Evolutionary conservation across 2,113 vertebrate species (phyloP).

Genomic region (Pica pica): DNA sequence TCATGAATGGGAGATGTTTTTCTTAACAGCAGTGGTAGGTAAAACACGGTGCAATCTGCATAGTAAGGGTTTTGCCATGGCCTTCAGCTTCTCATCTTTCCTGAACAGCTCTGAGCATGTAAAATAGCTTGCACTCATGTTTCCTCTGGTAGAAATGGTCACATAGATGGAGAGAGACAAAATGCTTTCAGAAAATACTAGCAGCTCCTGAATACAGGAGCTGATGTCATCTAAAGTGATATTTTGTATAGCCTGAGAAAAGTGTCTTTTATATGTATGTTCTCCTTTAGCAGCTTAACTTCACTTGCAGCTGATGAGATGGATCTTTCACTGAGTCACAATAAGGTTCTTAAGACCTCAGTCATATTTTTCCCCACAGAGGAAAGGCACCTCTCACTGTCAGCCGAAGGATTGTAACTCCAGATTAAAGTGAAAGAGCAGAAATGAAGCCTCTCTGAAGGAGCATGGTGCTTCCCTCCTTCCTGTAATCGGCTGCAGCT

Average conservation of each 20-base stretch:
- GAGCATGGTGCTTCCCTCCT: not conserved
- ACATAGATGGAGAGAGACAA: not conserved
- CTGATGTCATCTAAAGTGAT: not conserved
- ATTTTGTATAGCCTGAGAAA: not conserved
- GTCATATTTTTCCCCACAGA: not conserved
- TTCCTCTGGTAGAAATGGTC: not conserved
- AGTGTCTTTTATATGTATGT: not conserved
- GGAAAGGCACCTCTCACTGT: not conserved
- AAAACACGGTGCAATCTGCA: rapidly evolving
- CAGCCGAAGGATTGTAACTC: not conserved
- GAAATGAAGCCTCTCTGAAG: not conserved
- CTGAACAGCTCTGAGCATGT: not conserved
- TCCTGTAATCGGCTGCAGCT: not conserved
- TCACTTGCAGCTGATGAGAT: not conserved
- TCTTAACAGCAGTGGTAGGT: not conserved
- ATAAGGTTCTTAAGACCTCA: not conserved
- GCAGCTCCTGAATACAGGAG: not conserved
- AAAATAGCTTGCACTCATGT: not conserved
- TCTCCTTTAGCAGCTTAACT: not conserved
- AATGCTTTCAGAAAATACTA: not conserved
- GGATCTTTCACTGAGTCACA: not conserved
- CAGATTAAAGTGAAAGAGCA: not conserved
- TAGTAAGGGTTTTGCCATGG: not conserved
- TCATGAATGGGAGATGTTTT: not conserved
- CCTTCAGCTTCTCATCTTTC: not conserved